Evolutionary conservation across 2,888 invertebrate species (phyloP), one percentile per base, ranked within the genome.

Genomic region (Nemotelus pantherinus): DNA sequence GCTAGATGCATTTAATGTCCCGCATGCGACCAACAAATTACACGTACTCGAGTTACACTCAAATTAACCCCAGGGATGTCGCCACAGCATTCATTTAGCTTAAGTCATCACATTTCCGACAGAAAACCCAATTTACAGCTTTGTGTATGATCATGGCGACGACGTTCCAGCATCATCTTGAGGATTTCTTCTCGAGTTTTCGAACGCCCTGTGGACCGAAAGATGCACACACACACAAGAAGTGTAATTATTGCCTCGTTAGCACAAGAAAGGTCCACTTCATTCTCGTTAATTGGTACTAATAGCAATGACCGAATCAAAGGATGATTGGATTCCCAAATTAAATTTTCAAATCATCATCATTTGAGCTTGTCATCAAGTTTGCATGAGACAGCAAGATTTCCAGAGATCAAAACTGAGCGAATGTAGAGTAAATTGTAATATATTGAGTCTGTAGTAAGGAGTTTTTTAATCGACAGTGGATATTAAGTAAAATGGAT

Each of bases 211-310:
- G 4, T 1, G 9, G 41, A 60, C 39, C 2, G 60, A 60, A 10
- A 60, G 3, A 39, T 43, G 2, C 41, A 60, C 39, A 58, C 58
- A 58, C 58, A 68, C 48, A 48, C 39, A 9, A 39, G 50, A 70
- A 55, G 43, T 43, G 70, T 70, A 60, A 74, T 74, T 74, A 74
- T 48, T 74, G 74, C 74, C 48, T 48, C 39, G 60, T 74, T 63
- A 74, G 74, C 74, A 74, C 48, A 63, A 74, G 63, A 63, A 74
- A 74, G 74, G 74, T 74, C 60, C 60, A 74, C 74, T 74, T 74
- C 63, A 60, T 74, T 25, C 43, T 63, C 63, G 60, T 74, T 74
- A 74, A 74, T 74, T 74, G 74, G 74, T 74, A 41, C 74, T 74
- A 74, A 60, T 74, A 74, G 74, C 63, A 74, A 74, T 60, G 74